Conservation (phyloP, 64 coral and sea anemone genomes). For the Orbicella faveolata region DNA sequence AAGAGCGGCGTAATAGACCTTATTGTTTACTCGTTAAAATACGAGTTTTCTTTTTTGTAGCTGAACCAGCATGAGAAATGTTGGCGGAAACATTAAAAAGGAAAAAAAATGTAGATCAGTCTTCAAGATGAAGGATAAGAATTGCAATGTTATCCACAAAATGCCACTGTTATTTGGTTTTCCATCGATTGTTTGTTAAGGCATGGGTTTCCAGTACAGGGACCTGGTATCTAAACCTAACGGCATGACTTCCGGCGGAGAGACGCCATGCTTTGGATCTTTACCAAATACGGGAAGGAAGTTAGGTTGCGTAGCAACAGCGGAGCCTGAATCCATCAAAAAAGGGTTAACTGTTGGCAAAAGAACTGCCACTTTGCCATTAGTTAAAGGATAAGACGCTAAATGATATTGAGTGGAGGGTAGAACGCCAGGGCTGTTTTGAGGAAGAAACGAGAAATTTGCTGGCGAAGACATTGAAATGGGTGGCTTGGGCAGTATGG, state of each 20-base stretch:
- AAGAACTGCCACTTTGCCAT: slow-evolving; percentile 53
- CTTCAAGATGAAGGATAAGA: background rate
- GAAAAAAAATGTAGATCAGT: background rate
- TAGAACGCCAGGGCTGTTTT: background rate
- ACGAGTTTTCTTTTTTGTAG: background rate
- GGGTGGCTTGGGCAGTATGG: slow-evolving; percentile 18
- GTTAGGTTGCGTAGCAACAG: slow-evolving; percentile 8
- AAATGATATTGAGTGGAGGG: slow-evolving; percentile 4
- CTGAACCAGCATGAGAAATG: background rate
- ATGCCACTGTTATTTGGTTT: background rate
- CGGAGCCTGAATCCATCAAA: background rate
- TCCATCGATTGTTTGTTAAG: background rate
- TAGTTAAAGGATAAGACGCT: slow-evolving; percentile 25
- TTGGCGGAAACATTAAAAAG: too few relatives aligned
- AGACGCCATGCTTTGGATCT: background rate
- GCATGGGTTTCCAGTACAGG: background rate
- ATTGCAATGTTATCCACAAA: background rate
- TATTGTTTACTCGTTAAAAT: background rate
- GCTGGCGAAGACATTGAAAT: slow-evolving; percentile 14
- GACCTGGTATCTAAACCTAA: slow-evolving; percentile 31
- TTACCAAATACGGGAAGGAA: slow-evolving; percentile 30
- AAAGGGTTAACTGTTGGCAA: slow-evolving; percentile 51
- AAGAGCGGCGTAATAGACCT: too few relatives aligned
- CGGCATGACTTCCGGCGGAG: background rate
- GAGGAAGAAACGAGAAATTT: slow-evolving; percentile 36